Percentiles rank a stretch among this genome's conserved stretches.
Evolutionary conservation across 2,888 invertebrate genomes (phyloP).

Genomic region (Syrista parreyssii): DNA sequence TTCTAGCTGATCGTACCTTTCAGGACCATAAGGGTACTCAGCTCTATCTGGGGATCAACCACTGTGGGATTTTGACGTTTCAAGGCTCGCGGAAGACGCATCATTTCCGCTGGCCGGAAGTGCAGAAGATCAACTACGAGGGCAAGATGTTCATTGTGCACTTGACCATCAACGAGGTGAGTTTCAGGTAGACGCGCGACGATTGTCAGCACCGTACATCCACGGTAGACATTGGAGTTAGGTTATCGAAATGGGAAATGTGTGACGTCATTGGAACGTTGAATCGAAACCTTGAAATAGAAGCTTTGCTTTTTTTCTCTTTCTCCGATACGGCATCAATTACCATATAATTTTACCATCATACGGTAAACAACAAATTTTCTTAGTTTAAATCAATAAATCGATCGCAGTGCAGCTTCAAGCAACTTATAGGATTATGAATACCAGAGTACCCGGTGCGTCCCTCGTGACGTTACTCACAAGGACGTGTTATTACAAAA

Average conservation of each 20-base stretch:
- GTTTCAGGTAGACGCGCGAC: slow-evolving; percentile 54
- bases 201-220: neutral
- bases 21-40: slow-evolving; percentile 94
- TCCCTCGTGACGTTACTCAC: too few species aligned
- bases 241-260: too few species aligned
- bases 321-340: too few species aligned
- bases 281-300: too few species aligned
- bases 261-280: neutral
- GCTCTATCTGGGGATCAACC: slow-evolving; percentile 94
- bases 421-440: slow-evolving; percentile 46
- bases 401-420: slow-evolving; percentile 30
- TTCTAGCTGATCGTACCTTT: slow-evolving; percentile 27
- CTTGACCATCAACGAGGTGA: slow-evolving; percentile 90
- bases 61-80: slow-evolving; percentile 94
- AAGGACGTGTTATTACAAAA: too few species aligned
- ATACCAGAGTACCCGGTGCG: slow-evolving; percentile 28
- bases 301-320: too few species aligned
- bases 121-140: slow-evolving; percentile 96
- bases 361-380: too few species aligned
- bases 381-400: slow-evolving; percentile 31
- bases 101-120: slow-evolving; percentile 96
- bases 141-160: slow-evolving; percentile 98
- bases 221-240: too few species aligned
- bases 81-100: slow-evolving; percentile 93
- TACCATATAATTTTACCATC: too few species aligned